Percentiles rank a stretch among this genome's conserved stretches.
Evolutionary conservation across 92 coral and sea anemone genomes (phyloP).

Genomic region (Porites evermanni): DNA sequence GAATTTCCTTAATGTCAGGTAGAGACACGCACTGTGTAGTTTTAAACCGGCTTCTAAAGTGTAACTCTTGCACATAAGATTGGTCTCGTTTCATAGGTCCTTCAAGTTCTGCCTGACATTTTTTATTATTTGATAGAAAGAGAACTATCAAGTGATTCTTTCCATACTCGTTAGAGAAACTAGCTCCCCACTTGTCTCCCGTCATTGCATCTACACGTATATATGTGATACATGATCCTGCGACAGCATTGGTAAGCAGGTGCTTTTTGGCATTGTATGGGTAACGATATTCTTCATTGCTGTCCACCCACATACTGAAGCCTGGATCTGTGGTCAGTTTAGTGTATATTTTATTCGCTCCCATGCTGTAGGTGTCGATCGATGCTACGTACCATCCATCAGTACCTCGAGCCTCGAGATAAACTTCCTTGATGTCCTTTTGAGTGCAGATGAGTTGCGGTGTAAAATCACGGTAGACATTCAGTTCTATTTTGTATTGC

Average conservation of each 20-base stretch:
- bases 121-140: constrained; percentile 15
- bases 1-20: not conserved
- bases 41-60: constrained; percentile 26
- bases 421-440: constrained; percentile 7
- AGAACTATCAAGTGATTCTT: constrained; percentile 26
- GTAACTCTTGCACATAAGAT: constrained; percentile 24
- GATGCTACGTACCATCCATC: constrained; percentile 37
- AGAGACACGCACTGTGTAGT: constrained; percentile 22
- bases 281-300: constrained; percentile 13
- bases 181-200: constrained; percentile 10
- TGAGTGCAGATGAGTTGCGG: constrained; percentile 19
- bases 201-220: constrained; percentile 31
- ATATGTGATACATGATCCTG: constrained; percentile 34
- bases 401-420: constrained; percentile 23
- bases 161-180: not conserved
- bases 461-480: constrained; percentile 4
- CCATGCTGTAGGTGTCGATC: constrained; percentile 27
- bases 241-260: constrained; percentile 29
- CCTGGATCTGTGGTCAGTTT: constrained; percentile 35
- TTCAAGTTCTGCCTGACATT: constrained; percentile 32
- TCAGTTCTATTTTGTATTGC: constrained; percentile 1
- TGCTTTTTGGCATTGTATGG: constrained; percentile 30
- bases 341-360: constrained; percentile 5
- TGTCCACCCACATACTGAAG: not conserved
- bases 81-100: constrained; percentile 22